Evolutionary conservation across 2,113 vertebrate genomes (phyloP).

Genomic region (Platycercus adscitus): DNA sequence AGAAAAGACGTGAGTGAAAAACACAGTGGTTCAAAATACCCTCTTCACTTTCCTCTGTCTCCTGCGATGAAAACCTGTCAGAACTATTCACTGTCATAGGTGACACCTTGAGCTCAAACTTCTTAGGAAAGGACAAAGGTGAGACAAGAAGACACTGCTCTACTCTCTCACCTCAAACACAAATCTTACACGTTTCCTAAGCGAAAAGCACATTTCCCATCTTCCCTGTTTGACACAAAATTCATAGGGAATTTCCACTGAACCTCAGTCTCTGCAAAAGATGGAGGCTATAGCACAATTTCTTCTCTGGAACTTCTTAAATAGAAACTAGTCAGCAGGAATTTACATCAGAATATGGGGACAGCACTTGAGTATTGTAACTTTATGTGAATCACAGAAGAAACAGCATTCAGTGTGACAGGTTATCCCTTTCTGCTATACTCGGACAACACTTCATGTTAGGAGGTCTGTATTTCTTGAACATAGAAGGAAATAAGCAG

Average conservation of each 20-base stretch:
- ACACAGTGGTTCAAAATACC: not conserved
- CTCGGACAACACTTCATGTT: not conserved
- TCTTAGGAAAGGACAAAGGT: not conserved
- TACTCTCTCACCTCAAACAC: not conserved
- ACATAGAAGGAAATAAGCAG: not conserved
- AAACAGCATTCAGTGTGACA: not conserved
- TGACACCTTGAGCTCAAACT: not conserved
- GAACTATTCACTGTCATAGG: not conserved
- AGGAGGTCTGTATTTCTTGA: not conserved
- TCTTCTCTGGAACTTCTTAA: not conserved
- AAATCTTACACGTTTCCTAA: not conserved
- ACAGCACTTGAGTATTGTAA: not conserved
- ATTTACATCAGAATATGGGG: not conserved
- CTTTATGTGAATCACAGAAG: not conserved
- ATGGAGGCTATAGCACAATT: not conserved
- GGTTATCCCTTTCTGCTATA: not conserved
- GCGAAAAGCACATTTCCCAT: not conserved
- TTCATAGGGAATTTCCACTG: not conserved
- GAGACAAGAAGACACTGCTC: not conserved
- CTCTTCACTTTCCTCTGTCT: not conserved
- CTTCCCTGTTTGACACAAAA: not conserved
- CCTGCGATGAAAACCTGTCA: not conserved
- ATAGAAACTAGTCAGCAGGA: not conserved
- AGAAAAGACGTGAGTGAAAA: not conserved
- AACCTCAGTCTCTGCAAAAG: not conserved